Evolutionary conservation across 2,113 vertebrate species (phyloP), one percentile per base, ranked within the genome.

Genomic region (Actenoides lindsayi): DNA sequence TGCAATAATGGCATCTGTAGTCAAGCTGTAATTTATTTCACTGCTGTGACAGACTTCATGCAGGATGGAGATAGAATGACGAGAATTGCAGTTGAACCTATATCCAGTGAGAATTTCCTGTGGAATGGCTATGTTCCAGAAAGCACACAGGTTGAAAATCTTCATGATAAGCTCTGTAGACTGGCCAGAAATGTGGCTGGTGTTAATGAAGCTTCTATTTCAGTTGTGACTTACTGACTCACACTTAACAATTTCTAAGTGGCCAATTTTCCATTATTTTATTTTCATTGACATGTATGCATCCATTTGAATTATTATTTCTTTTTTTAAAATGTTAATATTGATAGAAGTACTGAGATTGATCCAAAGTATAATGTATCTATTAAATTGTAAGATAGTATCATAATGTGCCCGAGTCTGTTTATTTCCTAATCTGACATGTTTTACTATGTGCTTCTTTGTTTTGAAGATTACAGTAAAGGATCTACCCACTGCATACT

Each of bases 41-140:
- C 97, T 37, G 98, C 99, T 41, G 83, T 99, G 59, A 98, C 94
- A 7, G 98, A 99, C 96, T 99, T 99, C 73, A 91, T 97, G 65
- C 96, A 39, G 70, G 99, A 99, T 53, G 98, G 98, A 83, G 98
- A 99, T 42, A 98, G 98, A 96, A 95, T 96, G 35, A 98, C 98
- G 51, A 93, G 95, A 74, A 98, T 99, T 88, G 93, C 89, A 8
- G 96, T 98, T 0, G 78, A 98, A 86, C 98, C 99, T 44, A 94
- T 99, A 75, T 90, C 96, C 81, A 98, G 97, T 44, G 95, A 97
- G 19, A 98, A 98, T 70, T 98, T 99, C 70, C 97, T 99, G 44
- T 99, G 99, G 99, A 99, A 98, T 51, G 98, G 97, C 89, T 99
- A 99, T 65, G 77, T 95, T 13, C 98, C 98, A 67, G 98, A 98